Evolutionary conservation across 1,140 invertebrate species (phyloP), one percentile per base, ranked within the genome.

Genomic region (Caenorhabditis elegans): DNA sequence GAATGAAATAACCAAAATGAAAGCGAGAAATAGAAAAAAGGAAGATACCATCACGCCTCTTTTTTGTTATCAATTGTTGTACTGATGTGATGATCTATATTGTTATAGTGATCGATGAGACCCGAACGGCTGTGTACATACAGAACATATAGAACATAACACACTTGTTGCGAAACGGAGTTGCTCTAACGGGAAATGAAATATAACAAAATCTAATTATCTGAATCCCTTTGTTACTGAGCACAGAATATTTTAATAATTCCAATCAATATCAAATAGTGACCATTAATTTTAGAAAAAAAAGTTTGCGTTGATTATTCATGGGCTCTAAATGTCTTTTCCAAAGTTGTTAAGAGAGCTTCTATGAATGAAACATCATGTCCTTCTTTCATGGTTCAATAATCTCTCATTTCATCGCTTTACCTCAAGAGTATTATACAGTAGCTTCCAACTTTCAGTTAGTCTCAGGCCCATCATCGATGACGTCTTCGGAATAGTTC

Each of bases 401-500:
- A n/a, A n/a, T n/a, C n/a, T n/a, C n/a, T n/a, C n/a, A n/a, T n/a
- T n/a, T n/a, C n/a, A n/a, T n/a, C n/a, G n/a, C n/a, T n/a, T n/a
- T n/a, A n/a, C n/a, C n/a, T n/a, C 19, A 17, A 6, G 8, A 22
- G 2, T 70, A 5, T 34, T 5, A 10, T 39, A 36, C n/a, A 39
- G 31, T 70, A 39, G 3, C 22, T 22, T 2, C 22, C 26, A 13
- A 70, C 34, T 70, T 70, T 43, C 60, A 70, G 60, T 26, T n/a
- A n/a, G 1, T 15, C 15, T 15, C 55, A 8, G 6, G 15, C 8
- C 60, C 34, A 8, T n/a, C 26, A 22, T 28, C 11, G 39, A 70
- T 70, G 60, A 70, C 60, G 60, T 70, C 60, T 70, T 70, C 60
- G 60, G 31, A 70, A 70, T 70, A 70, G 31, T 10, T n/a, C 60